Evolutionary conservation across 2,113 vertebrate species (phyloP).

Genomic region (Thalassoma bifasciatum): DNA sequence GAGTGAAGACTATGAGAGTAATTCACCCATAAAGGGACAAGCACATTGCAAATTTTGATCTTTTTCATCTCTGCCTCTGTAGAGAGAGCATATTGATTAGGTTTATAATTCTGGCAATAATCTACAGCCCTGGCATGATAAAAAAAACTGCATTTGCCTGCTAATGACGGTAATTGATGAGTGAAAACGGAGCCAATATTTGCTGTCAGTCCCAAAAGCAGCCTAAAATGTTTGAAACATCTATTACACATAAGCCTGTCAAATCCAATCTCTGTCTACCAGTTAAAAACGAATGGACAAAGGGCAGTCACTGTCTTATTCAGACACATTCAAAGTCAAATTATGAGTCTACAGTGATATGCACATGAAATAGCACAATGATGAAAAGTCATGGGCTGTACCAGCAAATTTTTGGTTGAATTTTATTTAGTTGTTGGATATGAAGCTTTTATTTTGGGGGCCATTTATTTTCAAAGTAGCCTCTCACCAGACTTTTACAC

Average conservation of each 20-base stretch:
- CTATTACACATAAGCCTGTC: slow-evolving; percentile 23
- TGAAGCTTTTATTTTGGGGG: not conserved
- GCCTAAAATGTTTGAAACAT: slow-evolving; percentile 45
- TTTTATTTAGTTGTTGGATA: not conserved
- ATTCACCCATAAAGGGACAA: slow-evolving; percentile 13
- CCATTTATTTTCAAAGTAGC: not conserved
- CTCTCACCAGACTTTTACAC: not conserved
- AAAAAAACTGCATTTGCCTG: slow-evolving; percentile 19
- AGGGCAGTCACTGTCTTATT: slow-evolving; percentile 27
- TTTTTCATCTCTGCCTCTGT: not conserved
- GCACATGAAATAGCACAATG: not conserved
- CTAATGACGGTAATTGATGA: slow-evolving; percentile 48
- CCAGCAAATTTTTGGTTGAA: not conserved
- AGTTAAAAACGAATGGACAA: slow-evolving; percentile 25
- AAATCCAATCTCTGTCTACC: slow-evolving; percentile 21
- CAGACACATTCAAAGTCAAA: slow-evolving; percentile 11
- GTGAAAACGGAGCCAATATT: slow-evolving; percentile 33
- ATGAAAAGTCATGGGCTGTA: not conserved
- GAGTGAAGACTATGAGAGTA: not conserved
- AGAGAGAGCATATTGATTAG: slow-evolving; percentile 8
- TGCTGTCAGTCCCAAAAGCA: slow-evolving; percentile 40
- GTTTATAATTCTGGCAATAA: slow-evolving; percentile 35
- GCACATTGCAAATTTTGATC: not conserved
- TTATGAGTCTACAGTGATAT: slow-evolving; percentile 3
- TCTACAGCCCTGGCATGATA: slow-evolving; percentile 30